Evolutionary conservation across 2,797 vertebrate genomes (phyloP).

Genomic region (Meriones psammophilus): DNA sequence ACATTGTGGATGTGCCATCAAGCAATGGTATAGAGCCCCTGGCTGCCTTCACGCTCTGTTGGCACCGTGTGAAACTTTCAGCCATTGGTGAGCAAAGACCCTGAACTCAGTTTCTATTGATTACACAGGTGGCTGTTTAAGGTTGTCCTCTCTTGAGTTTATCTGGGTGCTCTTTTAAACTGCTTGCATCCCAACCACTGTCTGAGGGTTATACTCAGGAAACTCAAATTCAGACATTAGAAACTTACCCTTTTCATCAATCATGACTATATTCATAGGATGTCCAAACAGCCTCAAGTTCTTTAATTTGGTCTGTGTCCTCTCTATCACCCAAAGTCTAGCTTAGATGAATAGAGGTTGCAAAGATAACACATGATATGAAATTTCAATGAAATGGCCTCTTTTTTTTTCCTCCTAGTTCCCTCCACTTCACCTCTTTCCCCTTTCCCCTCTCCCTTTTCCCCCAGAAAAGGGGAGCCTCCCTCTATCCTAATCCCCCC

Average conservation of each 20-base stretch:
- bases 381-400: rapidly evolving
- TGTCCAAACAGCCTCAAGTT: rapidly evolving
- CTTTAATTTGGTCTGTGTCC: neutral
- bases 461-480: no score
- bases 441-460: no score
- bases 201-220: neutral
- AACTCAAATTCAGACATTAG: neutral
- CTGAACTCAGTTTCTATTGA: neutral
- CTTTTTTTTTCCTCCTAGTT: neutral
- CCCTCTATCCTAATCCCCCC: no score
- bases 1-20: neutral
- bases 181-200: neutral
- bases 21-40: rapidly evolving
- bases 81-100: neutral
- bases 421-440: no score
- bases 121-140: neutral
- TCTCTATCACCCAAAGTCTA: no score
- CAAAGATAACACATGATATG: rapidly evolving
- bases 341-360: rapidly evolving
- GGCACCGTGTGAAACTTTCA: neutral
- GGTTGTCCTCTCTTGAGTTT: no score
- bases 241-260: no score
- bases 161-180: neutral
- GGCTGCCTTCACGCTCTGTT: neutral
- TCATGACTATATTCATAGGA: no score